Evolutionary conservation across 1,140 invertebrate genomes (phyloP).

Genomic region (Zaprionus taronus): DNA sequence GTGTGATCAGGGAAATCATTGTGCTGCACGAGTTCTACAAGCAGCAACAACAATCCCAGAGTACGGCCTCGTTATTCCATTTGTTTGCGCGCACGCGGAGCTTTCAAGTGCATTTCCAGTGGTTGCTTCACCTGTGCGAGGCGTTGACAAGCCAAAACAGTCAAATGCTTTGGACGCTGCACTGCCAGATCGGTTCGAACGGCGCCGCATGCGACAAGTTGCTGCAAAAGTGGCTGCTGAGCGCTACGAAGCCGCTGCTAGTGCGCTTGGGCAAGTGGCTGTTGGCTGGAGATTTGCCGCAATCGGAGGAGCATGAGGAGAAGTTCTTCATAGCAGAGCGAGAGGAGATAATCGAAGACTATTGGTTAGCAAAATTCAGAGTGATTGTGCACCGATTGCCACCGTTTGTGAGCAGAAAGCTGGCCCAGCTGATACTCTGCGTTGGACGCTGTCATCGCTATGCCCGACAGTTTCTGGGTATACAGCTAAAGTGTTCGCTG

Average conservation of each 20-base stretch:
- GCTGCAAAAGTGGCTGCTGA: conserved; percentile 36
- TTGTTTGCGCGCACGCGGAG: conserved; percentile 15
- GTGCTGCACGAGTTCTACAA: conserved; percentile 26
- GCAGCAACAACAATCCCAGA: neutral
- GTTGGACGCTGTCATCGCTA: conserved; percentile 31
- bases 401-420: conserved; percentile 8
- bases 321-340: conserved; percentile 40
- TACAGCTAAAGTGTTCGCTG: neutral
- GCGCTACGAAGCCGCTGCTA: conserved; percentile 24
- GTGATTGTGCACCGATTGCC: conserved; percentile 1
- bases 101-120: conserved; percentile 25
- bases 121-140: conserved; percentile 21
- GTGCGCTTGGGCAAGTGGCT: conserved; percentile 34
- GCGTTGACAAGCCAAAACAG: neutral
- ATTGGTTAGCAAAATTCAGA: conserved; percentile 41
- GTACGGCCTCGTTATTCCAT: conserved; percentile 11
- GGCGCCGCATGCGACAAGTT: neutral
- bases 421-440: conserved; percentile 15
- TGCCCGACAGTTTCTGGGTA: neutral
- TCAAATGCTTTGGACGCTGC: conserved; percentile 24
- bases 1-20: conserved; percentile 22
- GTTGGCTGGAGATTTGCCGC: neutral
- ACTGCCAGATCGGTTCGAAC: conserved; percentile 15
- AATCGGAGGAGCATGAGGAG: neutral
- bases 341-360: neutral